Evolutionary conservation across 2,888 invertebrate genomes (phyloP).

Genomic region (Lasioglossum pauxillum): DNA sequence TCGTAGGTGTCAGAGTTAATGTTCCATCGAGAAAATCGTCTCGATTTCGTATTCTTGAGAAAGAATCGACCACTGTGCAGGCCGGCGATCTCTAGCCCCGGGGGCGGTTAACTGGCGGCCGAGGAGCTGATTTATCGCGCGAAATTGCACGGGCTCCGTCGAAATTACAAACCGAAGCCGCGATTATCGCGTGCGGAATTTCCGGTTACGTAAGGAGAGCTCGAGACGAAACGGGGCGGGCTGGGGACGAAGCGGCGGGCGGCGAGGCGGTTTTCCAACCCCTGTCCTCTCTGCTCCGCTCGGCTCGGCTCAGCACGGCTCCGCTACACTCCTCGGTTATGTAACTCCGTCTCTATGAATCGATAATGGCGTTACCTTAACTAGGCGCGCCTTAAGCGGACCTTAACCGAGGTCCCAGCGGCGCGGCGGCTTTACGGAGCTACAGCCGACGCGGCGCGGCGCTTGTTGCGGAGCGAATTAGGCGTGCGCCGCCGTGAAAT

Average conservation of each 20-base stretch:
- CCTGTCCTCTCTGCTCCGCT: slow-evolving; percentile 5
- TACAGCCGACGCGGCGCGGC: slow-evolving; percentile 18
- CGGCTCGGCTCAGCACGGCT: background rate
- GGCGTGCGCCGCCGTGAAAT: background rate
- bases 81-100: slow-evolving; percentile 17
- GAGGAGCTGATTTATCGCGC: slow-evolving; percentile 58
- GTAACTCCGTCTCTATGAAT: slow-evolving; percentile 68
- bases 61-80: background rate
- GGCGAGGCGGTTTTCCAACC: slow-evolving; percentile 42
- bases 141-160: slow-evolving; percentile 62
- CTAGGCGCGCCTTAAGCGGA: slow-evolving; percentile 61
- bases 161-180: slow-evolving; percentile 62
- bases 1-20: background rate
- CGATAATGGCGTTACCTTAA: slow-evolving; percentile 71
- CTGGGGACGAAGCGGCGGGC: too few relatives aligned
- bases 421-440: slow-evolving; percentile 25
- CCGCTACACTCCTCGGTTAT: slow-evolving; percentile 48
- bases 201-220: slow-evolving; percentile 66
- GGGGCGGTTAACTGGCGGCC: slow-evolving; percentile 15
- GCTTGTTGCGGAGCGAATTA: slow-evolving; percentile 15
- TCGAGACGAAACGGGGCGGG: background rate
- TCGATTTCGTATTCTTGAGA: background rate
- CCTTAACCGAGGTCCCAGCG: slow-evolving; percentile 52
- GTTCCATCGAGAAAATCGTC: background rate
- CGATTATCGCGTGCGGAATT: slow-evolving; percentile 66